A percentile compares a stretch with the other conserved stretches of the same genome.
Evolutionary conservation across 2,888 invertebrate genomes (phyloP).

Genomic region (Synergus umbraculus): DNA sequence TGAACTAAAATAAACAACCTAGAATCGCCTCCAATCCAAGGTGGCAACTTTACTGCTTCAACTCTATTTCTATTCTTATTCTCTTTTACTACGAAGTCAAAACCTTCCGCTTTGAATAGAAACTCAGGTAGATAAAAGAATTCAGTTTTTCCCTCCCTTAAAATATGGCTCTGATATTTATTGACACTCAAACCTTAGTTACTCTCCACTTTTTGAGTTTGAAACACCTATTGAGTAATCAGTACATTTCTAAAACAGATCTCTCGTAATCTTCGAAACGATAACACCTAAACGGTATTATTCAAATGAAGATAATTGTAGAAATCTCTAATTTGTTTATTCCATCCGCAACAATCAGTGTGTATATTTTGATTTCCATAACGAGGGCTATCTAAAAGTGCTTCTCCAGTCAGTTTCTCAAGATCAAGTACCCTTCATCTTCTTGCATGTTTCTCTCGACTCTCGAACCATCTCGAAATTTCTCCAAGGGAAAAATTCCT

Average conservation of each 20-base stretch:
- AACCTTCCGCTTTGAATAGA: constrained; percentile 88
- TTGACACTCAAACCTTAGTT: no score
- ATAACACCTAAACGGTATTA: no score
- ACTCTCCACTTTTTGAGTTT: no score
- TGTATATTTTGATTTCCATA: no score
- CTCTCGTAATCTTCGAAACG: no score
- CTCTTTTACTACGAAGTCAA: constrained; percentile 90
- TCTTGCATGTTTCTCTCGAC: neutral
- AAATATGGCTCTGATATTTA: no score
- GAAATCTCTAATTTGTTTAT: no score
- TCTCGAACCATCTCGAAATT: neutral
- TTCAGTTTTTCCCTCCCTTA: constrained; percentile 79
- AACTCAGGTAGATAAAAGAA: constrained; percentile 93
- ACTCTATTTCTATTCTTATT: constrained; percentile 83
- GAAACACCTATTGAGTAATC: no score
- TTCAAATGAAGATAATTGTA: no score
- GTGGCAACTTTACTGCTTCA: constrained; percentile 88
- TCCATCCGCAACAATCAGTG: no score
- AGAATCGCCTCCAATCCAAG: constrained; percentile 86
- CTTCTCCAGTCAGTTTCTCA: constrained; percentile 87
- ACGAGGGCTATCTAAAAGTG: no score
- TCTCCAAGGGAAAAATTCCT: neutral
- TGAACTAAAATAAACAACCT: constrained; percentile 90
- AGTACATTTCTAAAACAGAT: no score
- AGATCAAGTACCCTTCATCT: constrained; percentile 82